Evolutionary conservation across 2,888 invertebrate genomes (phyloP).

Genomic region (Drosophila antonietae): DNA sequence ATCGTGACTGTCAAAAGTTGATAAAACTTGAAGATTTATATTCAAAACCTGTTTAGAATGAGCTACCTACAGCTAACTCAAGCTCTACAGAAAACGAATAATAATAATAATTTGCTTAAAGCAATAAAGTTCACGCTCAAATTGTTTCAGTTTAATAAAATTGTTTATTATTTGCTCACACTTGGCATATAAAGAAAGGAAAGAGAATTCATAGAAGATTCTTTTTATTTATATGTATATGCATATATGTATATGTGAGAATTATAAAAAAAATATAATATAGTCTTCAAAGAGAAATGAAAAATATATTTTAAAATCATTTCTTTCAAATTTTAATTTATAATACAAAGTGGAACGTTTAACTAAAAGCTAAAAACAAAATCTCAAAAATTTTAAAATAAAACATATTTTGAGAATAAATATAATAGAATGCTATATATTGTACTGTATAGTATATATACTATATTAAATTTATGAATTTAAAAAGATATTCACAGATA

Average conservation of each 20-base stretch:
- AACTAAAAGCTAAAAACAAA: too few species aligned
- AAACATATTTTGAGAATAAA: too few species aligned
- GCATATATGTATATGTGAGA: too few species aligned
- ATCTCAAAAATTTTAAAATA: too few species aligned
- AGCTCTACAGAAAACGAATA: constrained; percentile 18
- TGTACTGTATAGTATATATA: too few species aligned
- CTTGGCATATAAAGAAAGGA: not conserved
- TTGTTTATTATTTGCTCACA: not conserved
- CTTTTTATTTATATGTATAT: not conserved
- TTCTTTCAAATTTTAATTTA: too few species aligned
- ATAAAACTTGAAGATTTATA: constrained; percentile 3
- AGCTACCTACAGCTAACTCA: not conserved
- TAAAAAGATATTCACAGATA: too few species aligned
- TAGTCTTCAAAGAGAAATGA: not conserved
- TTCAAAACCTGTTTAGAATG: constrained; percentile 24
- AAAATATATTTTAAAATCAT: not conserved
- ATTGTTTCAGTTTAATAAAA: not conserved
- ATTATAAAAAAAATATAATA: too few species aligned
- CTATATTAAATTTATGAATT: too few species aligned
- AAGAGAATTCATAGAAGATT: too few species aligned
- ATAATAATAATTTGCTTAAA: constrained; percentile 4
- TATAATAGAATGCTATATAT: too few species aligned
- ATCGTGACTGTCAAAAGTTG: constrained; percentile 17
- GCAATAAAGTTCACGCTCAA: constrained; percentile 10
- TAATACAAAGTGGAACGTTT: too few species aligned